A percentile compares a stretch with the other conserved stretches of the same genome.
Evolutionary conservation across 2,113 vertebrate species (phyloP).

Genomic region (Mola mola): DNA sequence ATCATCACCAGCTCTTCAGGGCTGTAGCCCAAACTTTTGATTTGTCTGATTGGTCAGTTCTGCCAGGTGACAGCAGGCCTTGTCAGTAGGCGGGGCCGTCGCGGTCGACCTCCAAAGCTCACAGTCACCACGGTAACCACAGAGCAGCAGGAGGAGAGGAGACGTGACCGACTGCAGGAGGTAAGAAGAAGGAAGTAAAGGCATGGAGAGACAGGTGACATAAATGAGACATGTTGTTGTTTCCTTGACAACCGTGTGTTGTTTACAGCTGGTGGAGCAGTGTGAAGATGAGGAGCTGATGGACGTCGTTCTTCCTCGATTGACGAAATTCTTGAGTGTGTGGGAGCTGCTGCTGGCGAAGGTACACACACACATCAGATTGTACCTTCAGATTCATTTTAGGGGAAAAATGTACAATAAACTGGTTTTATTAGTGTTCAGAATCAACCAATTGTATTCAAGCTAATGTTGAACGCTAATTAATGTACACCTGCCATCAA

Average conservation of each 20-base stretch:
- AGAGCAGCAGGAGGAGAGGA: constrained; percentile 78
- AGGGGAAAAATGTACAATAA: too few species aligned
- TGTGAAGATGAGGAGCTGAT: constrained; percentile 90
- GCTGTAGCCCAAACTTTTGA: too few species aligned
- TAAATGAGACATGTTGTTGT: background rate
- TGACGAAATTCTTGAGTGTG: constrained; percentile 88
- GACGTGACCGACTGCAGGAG: constrained; percentile 86
- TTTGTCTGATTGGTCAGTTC: constrained; percentile 1
- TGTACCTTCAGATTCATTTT: too few species aligned
- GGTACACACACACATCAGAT: constrained; percentile 78
- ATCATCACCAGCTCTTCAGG: too few species aligned
- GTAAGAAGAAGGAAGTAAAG: constrained; percentile 63
- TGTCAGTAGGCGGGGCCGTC: constrained; percentile 54
- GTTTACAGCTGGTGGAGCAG: constrained; percentile 85
- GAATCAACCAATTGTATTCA: too few species aligned
- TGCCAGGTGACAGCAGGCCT: constrained; percentile 50
- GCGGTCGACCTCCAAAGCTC: constrained; percentile 70
- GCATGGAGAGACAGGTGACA: background rate
- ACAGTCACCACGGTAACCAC: constrained; percentile 56
- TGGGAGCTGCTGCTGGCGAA: constrained; percentile 94
- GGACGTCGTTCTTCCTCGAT: constrained; percentile 88
- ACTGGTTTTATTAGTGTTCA: too few species aligned
- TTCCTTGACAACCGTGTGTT: background rate
- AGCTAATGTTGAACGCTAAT: too few species aligned
- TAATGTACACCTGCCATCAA: too few species aligned